phyloP scores from a whole-genome alignment of 1,140 invertebrate species.

The Leguminivora glycinivorella region DNA sequence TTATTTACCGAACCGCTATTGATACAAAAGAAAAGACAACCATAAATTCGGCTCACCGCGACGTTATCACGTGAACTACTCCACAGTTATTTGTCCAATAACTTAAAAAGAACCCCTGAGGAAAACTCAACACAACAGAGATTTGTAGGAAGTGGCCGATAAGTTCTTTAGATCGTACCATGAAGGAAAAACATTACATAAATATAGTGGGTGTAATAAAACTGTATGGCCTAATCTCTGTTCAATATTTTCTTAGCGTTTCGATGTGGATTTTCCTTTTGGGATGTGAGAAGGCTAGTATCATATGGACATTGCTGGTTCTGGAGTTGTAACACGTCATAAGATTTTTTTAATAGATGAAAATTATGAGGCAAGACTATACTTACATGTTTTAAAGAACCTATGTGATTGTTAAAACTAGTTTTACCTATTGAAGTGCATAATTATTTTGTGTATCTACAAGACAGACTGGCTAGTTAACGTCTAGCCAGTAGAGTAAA shows the following conservation, averaged over 20 bases:
- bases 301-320: slow-evolving; percentile 38
- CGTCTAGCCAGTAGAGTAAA: too few species aligned
- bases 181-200: slow-evolving; percentile 64
- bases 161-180: slow-evolving; percentile 60
- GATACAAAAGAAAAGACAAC: slow-evolving; percentile 28
- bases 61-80: slow-evolving; percentile 28
- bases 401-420: too few species aligned
- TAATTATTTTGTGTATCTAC: too few species aligned
- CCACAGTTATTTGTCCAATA: slow-evolving; percentile 35
- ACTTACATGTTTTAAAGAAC: too few species aligned
- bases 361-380: too few species aligned
- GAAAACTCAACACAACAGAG: slow-evolving; percentile 53
- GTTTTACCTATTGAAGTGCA: too few species aligned
- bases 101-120: slow-evolving; percentile 27
- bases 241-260: slow-evolving; percentile 76
- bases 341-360: too few species aligned
- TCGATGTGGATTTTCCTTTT: slow-evolving; percentile 68
- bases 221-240: slow-evolving; percentile 76
- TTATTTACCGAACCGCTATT: slow-evolving; percentile 7
- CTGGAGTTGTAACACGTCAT: neutral
- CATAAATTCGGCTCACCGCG: slow-evolving; percentile 32
- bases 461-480: too few species aligned
- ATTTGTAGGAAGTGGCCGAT: slow-evolving; percentile 69
- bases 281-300: slow-evolving; percentile 32
- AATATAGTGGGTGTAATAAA: slow-evolving; percentile 75